Evolutionary conservation across 2,888 invertebrate genomes (phyloP).

Genomic region (Cenopis cana): DNA sequence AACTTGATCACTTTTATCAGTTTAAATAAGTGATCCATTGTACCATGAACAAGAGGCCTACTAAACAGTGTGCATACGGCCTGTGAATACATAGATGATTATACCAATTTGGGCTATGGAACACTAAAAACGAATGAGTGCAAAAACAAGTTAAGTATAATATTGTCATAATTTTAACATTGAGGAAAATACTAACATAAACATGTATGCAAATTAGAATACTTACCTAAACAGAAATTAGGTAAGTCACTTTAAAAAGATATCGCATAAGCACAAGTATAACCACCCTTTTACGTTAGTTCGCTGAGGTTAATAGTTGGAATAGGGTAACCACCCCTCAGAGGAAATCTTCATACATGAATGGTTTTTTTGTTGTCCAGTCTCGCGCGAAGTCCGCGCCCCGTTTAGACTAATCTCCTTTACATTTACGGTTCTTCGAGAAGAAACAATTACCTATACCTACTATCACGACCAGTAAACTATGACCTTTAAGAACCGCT

Average conservation of each 20-base stretch:
- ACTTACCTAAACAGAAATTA: constrained; percentile 2
- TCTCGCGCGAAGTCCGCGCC: constrained; percentile 41
- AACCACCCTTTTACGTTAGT: constrained; percentile 3
- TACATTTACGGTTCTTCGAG: constrained; percentile 35
- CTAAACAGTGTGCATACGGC: too few species aligned
- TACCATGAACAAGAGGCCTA: too few species aligned
- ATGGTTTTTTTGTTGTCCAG: constrained; percentile 42
- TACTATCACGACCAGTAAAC: constrained; percentile 12
- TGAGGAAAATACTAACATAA: background rate
- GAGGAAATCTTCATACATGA: constrained; percentile 44
- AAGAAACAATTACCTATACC: constrained; percentile 27
- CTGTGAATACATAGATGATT: too few species aligned
- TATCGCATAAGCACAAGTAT: constrained; percentile 5
- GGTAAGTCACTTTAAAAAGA: constrained; percentile 19
- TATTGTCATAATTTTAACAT: background rate
- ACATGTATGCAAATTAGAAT: background rate
- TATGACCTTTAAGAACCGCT: background rate
- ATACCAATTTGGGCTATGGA: background rate
- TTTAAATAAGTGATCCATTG: too few species aligned
- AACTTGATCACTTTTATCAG: too few species aligned
- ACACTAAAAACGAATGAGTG: background rate
- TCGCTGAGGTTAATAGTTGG: constrained; percentile 36
- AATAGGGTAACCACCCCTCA: constrained; percentile 39
- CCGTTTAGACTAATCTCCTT: constrained; percentile 40
- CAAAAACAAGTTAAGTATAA: background rate